These are phyloP conservation scores for Clytia hemisphaerica DNA, from an alignment of 30 jellyfish, hydroid and myxozoan genomes.

Conservation along the genomic window DNA sequence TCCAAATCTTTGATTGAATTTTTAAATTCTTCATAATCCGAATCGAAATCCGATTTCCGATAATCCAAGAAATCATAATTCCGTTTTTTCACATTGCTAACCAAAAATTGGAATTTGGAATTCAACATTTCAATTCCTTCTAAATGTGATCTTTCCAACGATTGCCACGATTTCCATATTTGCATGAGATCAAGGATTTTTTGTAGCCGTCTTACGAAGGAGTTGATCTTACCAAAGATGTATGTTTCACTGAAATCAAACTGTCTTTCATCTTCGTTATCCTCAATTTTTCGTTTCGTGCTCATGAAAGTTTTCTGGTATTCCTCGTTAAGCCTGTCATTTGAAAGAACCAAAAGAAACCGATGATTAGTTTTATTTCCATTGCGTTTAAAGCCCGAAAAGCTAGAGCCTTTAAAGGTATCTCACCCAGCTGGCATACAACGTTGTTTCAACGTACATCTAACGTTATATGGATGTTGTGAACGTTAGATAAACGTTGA, in stretches of 20 bases:
- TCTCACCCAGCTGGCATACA: too few species aligned
- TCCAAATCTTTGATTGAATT: conserved; percentile 55
- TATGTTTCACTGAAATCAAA: conserved; percentile 80
- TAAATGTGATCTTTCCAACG: conserved; percentile 52
- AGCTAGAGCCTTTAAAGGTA: too few species aligned
- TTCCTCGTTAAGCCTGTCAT: conserved; percentile 53
- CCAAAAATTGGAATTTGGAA: conserved; percentile 59
- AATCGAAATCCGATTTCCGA: conserved; percentile 69
- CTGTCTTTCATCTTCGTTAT: conserved; percentile 52
- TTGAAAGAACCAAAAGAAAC: too few species aligned
- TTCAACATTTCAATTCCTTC: conserved; percentile 78
- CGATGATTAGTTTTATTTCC: too few species aligned
- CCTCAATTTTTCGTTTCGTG: conserved; percentile 46
- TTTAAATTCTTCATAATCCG: conserved; percentile 73
- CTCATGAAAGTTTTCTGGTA: conserved; percentile 59
- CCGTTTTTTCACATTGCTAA: conserved; percentile 65
- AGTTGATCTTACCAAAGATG: conserved; percentile 71
- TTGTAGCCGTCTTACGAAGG: conserved; percentile 57
- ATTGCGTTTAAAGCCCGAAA: too few species aligned
- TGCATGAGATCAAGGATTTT: conserved; percentile 46
- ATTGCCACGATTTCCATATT: conserved; percentile 40
- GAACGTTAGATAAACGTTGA: too few species aligned
- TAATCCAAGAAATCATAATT: conserved; percentile 70
- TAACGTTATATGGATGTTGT: too few species aligned
- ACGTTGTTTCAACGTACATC: too few species aligned